These are phyloP conservation scores for Gorilla gorilla DNA, from an alignment of 2,113 vertebrate species.

Conservation along the genomic window DNA sequence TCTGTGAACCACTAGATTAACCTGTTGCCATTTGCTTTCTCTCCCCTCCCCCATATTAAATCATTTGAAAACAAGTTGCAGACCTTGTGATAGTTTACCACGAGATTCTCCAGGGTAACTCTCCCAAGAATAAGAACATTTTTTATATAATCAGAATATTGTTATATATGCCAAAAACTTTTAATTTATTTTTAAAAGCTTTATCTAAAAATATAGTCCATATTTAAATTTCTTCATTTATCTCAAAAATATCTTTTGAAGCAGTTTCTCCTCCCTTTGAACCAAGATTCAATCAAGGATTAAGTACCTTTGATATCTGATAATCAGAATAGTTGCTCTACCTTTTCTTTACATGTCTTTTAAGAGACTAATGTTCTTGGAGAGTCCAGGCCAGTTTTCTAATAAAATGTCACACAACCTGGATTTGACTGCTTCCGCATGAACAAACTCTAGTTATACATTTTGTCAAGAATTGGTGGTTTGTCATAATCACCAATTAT, in stretches of 20 bases:
- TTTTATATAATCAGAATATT: background rate
- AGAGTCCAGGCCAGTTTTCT: background rate
- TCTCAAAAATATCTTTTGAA: constrained; percentile 9
- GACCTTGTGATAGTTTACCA: background rate
- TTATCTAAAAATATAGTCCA: constrained; percentile 42
- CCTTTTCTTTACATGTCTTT: constrained; percentile 7
- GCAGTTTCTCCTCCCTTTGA: background rate
- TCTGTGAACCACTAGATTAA: background rate
- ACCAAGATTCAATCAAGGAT: background rate
- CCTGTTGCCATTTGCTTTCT: background rate
- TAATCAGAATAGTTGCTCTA: background rate
- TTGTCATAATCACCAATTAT: background rate
- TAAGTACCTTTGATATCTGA: background rate
- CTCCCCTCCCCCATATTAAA: background rate
- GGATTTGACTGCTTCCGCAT: background rate
- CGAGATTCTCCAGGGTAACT: background rate
- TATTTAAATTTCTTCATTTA: background rate
- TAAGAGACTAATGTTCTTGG: background rate
- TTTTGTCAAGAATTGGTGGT: background rate
- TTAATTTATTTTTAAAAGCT: background rate
- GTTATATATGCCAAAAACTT: background rate
- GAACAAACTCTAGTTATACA: background rate
- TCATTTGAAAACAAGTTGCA: background rate
- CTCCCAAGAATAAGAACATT: background rate
- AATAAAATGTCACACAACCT: background rate